Conservation (phyloP, 2,888 invertebrate genomes). For the Micropterix aruncella region DNA sequence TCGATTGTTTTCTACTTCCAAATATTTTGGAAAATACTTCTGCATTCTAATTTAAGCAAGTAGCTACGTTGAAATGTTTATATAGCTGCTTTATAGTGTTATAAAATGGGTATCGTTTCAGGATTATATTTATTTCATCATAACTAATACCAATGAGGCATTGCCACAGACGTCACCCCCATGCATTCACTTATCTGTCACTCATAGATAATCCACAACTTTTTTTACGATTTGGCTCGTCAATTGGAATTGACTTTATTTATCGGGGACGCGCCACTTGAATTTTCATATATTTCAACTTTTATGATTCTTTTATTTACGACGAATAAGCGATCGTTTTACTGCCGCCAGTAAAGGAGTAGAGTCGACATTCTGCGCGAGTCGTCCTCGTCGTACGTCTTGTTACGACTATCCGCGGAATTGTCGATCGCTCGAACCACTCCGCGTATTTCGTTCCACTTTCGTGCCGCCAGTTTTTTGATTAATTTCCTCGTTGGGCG, state of each 20-base stretch:
- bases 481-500: not conserved
- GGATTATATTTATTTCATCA: no score
- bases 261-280: not conserved
- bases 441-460: not conserved
- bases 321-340: not conserved
- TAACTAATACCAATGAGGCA: no score
- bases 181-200: no score
- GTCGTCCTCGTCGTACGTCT: not conserved
- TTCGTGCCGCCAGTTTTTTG: no score
- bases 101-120: no score
- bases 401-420: not conserved
- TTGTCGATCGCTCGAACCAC: not conserved
- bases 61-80: no score
- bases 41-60: conserved; percentile 17
- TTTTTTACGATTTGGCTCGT: not conserved
- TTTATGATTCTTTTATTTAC: not conserved
- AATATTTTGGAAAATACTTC: no score
- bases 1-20: conserved; percentile 2
- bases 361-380: not conserved
- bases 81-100: no score
- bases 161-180: no score
- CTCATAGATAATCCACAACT: no score
- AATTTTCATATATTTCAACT: not conserved
- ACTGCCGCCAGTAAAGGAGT: not conserved
- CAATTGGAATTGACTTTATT: not conserved